Evolutionary conservation across 1,140 invertebrate species (phyloP), one percentile per base, ranked within the genome.

Genomic region (Phortica variegata): DNA sequence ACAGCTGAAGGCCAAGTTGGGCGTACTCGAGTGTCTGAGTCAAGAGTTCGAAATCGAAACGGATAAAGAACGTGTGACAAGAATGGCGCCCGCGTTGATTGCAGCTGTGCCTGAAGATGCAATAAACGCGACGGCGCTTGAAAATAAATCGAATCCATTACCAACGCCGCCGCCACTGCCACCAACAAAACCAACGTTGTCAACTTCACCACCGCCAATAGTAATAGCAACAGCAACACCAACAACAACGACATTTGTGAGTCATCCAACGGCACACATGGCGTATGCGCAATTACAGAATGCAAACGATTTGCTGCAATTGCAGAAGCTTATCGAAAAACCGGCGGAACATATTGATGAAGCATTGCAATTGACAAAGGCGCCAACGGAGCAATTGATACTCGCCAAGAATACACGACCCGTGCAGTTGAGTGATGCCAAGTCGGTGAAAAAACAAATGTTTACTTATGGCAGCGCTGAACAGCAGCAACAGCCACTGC

Each of bases 21-120:
- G 80, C 47, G 76, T 84, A 9, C 65, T 89, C 5, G 82, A 86
- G 41, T 81, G 80, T 45, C 75, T 89, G 23, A 83, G 84, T 32
- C 70, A 79, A 46, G 85, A 89, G 56, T 74, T 89, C 26, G 65
- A 63, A 31, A 26, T 46, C n/a, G 10, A 32, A 38, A 40, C 43
- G 41, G 80, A 83, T 23, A 78, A 81, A 53, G 80, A 83, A 9
- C 13, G 32, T 15, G n/a, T n/a, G n/a, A n/a, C n/a, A n/a, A n/a
- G 43, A 85, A 87, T 29, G 26, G 47, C 69, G 79, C 4, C 4
- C 4, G 13, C 8, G 32, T 6, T 8, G n/a, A 34, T 15, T 13
- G n/a, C 6, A 34, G 13, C n/a, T 39, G 82, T 85, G 58, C 79
- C 68, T 21, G 74, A 76, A 42, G 72, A 31, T 39, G 17, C 9